Evolutionary conservation across 2,888 invertebrate species (phyloP), one percentile per base, ranked within the genome.

Genomic region (Barypeithes pellucidus): DNA sequence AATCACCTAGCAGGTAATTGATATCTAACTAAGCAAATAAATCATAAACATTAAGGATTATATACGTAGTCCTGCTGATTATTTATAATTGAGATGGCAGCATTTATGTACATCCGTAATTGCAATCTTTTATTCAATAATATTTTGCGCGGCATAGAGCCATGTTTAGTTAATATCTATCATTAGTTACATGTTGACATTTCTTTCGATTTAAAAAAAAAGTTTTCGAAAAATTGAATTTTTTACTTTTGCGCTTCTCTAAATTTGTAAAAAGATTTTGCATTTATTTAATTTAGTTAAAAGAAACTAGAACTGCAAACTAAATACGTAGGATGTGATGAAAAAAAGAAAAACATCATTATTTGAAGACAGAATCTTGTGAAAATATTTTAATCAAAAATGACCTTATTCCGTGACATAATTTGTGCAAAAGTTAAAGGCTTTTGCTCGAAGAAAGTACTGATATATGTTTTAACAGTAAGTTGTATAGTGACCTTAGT

Each of bases 41-140:
- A 33, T 33, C 33, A 33, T 54, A 54, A 54, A 54, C 29, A 33
- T 29, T 33, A 9, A 14, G 54, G 52, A 54, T 54, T 54, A 33
- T n/a, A 24, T 16, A 54, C 33, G 54, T 54, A 54, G 24, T 33
- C 33, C 33, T 14, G 11, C 2, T 54, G 33, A 54, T 54, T 54
- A 54, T 29, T 54, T 54, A 33, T 54, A 14, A 54, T 54, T 33
- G 5, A 54, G 54, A 33, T 20, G 20, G 16, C 54, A 11, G 33
- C 33, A 54, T 54, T 54, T 54, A 54, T 54, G 29, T 29, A 54
- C 54, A 54, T 33, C 54, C 54, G 54, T 33, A 54, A 12, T 54
- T 33, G 11, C 29, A 54, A 16, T 33, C 14, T 33, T 54, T 54
- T 33, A 54, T 54, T 54, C 12, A 54, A 33, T 54, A 54, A 33